Base-by-base conservation (phyloP, 1,140 invertebrate species). In the Lasioglossum albipes region DNA sequence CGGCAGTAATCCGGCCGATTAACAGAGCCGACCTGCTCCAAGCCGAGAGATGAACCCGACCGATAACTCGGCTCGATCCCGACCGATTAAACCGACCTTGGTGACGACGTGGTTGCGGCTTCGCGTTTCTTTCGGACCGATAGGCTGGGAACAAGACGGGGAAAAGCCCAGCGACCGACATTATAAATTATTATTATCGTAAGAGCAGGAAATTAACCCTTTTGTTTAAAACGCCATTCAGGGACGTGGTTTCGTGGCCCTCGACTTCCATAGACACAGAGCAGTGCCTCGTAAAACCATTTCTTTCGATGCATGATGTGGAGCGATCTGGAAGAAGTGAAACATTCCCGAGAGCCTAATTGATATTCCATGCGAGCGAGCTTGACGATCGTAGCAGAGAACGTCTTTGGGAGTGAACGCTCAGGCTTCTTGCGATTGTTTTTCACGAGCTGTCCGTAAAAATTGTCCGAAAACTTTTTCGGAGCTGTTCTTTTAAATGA, bases 341-440 rank as follows among this genome's bases (percentile, higher is more conserved):
- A 49, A 2, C 0, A 12, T 49, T 49, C 45, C 2, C 10, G 45
- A 49, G 45, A 12, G 45, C 45, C 87, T 89, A 90, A 91, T 88
- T 82, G 83, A 88, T 91, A 89, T 89, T 84, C 86, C 88, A 77
- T 12, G 20, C 45, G 41, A 22, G 27, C 62, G 67, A 61, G 36
- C 41, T 78, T 86, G 80, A 88, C 79, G 87, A 89, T 79, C 83
- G 20, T 75, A 87, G 69, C 86, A 85, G 82, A 84, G 72, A 67
- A 27, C 41, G 9, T 18, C 49, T 52, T 64, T 31, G 42, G 18
- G 36, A 36, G 2, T 36, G 36, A 36, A 36, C 36, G 36, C 36
- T 36, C 36, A 5, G 36, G 36, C 36, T 36, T 36, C 36, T 36
- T 36, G 36, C 36, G 36, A 36, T 36, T 36, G 36, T 36, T 4